phyloP scores from a whole-genome alignment of 2,797 vertebrate species.

The Siniperca obscura region DNA sequence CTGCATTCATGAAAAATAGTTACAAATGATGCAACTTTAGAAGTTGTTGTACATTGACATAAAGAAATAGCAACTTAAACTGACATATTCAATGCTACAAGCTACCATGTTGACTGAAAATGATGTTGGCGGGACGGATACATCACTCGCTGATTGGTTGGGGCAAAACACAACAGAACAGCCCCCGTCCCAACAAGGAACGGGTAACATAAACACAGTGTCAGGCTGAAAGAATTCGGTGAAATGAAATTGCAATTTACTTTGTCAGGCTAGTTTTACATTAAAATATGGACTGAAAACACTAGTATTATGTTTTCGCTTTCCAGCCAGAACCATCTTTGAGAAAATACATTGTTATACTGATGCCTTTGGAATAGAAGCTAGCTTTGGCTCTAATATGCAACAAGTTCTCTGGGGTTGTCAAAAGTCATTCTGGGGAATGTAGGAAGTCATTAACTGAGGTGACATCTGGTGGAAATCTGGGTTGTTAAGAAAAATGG shows the following conservation, averaged over 20 bases:
- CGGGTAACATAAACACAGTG: neutral
- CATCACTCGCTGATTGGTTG: neutral
- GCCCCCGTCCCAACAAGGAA: neutral
- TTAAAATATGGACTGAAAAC: neutral
- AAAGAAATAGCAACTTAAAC: neutral
- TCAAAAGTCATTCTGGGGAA: neutral
- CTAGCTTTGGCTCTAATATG: neutral
- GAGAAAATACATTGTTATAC: neutral
- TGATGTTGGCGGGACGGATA: neutral
- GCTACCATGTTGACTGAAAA: neutral
- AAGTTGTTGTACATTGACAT: neutral
- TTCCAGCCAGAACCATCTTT: neutral
- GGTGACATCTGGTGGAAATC: neutral
- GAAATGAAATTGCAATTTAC: neutral
- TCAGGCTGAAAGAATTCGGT: slow-evolving; percentile 8
- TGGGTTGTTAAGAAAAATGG: neutral
- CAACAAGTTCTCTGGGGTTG: neutral
- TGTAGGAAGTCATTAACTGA: neutral
- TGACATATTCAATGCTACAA: neutral
- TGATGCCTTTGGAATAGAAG: neutral
- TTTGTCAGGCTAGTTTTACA: neutral
- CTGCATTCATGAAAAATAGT: neutral
- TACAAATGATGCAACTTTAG: neutral
- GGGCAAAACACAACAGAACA: slow-evolving; percentile 3
- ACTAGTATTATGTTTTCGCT: neutral